A percentile compares a stretch with the other conserved stretches of the same genome.
Conservation (phyloP, 1,140 invertebrate species). For the Dufourea novaeangliae region DNA sequence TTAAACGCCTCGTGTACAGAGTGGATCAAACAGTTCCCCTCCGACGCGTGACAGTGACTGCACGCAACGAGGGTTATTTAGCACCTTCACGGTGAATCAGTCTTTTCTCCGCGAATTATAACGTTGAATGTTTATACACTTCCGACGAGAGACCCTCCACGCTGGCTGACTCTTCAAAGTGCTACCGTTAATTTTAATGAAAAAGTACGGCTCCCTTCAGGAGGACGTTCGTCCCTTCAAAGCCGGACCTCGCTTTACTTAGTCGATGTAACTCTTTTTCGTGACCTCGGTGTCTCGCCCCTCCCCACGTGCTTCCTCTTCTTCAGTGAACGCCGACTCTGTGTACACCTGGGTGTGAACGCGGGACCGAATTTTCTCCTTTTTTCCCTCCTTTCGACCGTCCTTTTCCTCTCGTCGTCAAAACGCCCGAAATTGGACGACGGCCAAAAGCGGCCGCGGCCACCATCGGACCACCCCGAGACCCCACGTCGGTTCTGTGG, state of each 20-base stretch:
- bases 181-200: slow-evolving; percentile 56
- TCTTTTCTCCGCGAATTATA: slow-evolving; percentile 47
- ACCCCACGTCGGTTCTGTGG: slow-evolving; percentile 29
- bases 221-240: slow-evolving; percentile 43
- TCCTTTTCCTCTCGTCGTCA: slow-evolving; percentile 39
- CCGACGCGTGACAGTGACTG: background rate
- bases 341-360: slow-evolving; percentile 39
- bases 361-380: slow-evolving; percentile 28
- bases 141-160: slow-evolving; percentile 42
- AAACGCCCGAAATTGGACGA: slow-evolving; percentile 68
- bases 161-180: slow-evolving; percentile 40
- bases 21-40: background rate
- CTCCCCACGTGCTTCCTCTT: background rate
- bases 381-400: slow-evolving; percentile 16
- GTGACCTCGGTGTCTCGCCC: slow-evolving; percentile 42
- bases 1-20: background rate
- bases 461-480: slow-evolving; percentile 57
- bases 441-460: slow-evolving; percentile 61
- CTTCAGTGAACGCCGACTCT: slow-evolving; percentile 34
- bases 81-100: slow-evolving; percentile 28
- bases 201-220: slow-evolving; percentile 47
- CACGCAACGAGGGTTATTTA: slow-evolving; percentile 31
- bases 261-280: slow-evolving; percentile 67
- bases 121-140: slow-evolving; percentile 51
- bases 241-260: slow-evolving; percentile 61